Evolutionary conservation across 2,888 invertebrate species (phyloP).

Genomic region (Teleiodes luculella): DNA sequence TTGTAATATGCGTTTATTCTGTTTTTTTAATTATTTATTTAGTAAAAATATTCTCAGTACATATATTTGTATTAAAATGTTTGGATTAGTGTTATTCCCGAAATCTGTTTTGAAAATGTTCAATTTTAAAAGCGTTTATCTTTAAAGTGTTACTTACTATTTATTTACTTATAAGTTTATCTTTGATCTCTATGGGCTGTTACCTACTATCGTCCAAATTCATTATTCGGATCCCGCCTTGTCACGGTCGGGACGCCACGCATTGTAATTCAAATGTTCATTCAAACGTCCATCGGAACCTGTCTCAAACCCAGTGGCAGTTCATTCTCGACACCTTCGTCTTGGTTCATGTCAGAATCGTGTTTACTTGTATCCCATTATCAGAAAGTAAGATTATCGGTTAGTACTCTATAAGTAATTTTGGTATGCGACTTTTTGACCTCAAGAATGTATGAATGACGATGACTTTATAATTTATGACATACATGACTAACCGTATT

Average conservation of each 20-base stretch:
- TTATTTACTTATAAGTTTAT: constrained; percentile 17
- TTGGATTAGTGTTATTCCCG: not conserved
- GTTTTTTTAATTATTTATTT: too few relatives aligned
- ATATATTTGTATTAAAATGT: not conserved
- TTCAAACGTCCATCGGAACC: constrained; percentile 59
- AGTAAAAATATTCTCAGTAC: not conserved
- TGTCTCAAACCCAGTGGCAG: constrained; percentile 64
- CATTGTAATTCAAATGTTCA: constrained; percentile 73
- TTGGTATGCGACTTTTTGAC: constrained; percentile 2
- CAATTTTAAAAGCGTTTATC: not conserved
- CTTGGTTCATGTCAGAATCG: constrained; percentile 26
- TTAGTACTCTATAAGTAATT: not conserved
- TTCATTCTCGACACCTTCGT: constrained; percentile 68
- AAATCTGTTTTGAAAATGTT: not conserved
- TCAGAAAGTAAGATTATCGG: constrained; percentile 1
- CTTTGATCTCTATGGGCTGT: constrained; percentile 31
- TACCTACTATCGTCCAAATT: constrained; percentile 45
- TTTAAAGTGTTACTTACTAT: not conserved
- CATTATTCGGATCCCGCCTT: constrained; percentile 46
- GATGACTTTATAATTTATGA: not conserved
- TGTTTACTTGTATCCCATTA: not conserved
- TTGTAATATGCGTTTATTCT: too few relatives aligned
- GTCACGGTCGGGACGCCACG: constrained; percentile 64
- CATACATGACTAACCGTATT: not conserved
- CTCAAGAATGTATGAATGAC: not conserved